phyloP scores from a whole-genome alignment of 2,888 invertebrate genomes.

The Tridacna gigas region DNA sequence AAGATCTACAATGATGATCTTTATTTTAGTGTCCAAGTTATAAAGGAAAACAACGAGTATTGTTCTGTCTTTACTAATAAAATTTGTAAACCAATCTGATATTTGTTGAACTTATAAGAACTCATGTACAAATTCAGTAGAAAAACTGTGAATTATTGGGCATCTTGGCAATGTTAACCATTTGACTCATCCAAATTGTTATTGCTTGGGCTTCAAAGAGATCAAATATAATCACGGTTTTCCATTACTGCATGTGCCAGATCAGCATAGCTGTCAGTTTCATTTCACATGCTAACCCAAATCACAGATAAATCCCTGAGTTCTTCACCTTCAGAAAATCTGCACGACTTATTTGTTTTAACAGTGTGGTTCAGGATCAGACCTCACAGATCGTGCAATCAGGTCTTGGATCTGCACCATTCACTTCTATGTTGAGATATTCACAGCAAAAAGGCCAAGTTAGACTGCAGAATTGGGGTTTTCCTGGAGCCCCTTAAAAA shows the following conservation, averaged over 20 bases:
- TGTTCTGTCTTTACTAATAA: too few species aligned
- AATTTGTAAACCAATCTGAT: too few species aligned
- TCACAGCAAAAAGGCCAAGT: not conserved
- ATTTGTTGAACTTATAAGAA: not conserved
- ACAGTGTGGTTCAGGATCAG: too few species aligned
- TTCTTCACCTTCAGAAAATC: not conserved
- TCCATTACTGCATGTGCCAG: slow-evolving; percentile 28
- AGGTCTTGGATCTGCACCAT: not conserved
- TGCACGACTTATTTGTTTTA: too few species aligned
- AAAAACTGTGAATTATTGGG: not conserved
- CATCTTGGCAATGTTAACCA: slow-evolving; percentile 10
- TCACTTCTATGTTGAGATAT: not conserved
- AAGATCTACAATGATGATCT: too few species aligned
- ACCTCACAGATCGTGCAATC: too few species aligned
- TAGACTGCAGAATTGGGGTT: too few species aligned
- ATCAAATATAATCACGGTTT: slow-evolving; percentile 18
- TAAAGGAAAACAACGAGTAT: too few species aligned
- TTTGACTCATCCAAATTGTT: slow-evolving; percentile 19
- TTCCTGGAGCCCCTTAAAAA: too few species aligned
- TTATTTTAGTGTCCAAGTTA: too few species aligned
- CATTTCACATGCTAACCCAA: slow-evolving; percentile 16
- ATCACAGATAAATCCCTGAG: slow-evolving; percentile 4
- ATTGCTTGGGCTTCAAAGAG: slow-evolving; percentile 16
- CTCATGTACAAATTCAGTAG: not conserved
- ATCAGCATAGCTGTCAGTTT: slow-evolving; percentile 19